Percentiles rank a stretch among this genome's conserved stretches.
phyloP scores from a whole-genome alignment of 2,113 vertebrate species.

The Marmota flaviventris region DNA sequence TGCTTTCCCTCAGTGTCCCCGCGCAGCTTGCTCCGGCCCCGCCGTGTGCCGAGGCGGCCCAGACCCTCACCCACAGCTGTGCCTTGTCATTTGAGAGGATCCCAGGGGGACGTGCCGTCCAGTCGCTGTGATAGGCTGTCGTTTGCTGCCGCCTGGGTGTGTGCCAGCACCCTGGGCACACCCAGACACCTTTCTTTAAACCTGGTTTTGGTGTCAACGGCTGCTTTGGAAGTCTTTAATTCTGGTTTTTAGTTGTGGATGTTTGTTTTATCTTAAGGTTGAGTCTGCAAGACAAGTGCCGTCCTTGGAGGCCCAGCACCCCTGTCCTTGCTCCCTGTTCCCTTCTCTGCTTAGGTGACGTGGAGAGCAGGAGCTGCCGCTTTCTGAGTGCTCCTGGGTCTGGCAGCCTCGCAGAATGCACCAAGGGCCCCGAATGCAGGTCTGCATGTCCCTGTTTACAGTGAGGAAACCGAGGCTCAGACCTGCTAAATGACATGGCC shows the following conservation, averaged over 20 bases:
- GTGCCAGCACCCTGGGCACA: accelerated
- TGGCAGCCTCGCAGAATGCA: no score
- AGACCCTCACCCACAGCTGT: no score
- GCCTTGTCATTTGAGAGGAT: accelerated
- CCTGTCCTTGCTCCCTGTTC: neutral
- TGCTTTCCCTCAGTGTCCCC: neutral
- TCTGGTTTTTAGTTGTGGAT: neutral
- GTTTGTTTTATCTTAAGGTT: neutral
- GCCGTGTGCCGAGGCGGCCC: no score
- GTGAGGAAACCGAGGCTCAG: neutral
- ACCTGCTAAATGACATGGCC: neutral
- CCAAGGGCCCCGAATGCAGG: no score
- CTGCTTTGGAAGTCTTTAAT: neutral
- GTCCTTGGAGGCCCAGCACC: no score
- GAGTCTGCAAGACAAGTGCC: neutral
- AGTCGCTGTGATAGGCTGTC: neutral
- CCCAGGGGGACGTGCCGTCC: accelerated
- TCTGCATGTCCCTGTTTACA: neutral
- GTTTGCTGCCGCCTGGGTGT: neutral
- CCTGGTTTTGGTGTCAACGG: neutral
- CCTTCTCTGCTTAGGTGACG: no score
- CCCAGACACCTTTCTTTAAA: neutral
- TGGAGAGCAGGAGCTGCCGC: no score
- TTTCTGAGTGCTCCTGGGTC: no score
- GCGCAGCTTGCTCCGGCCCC: no score